Base-by-base conservation (phyloP, 2,113 vertebrate genomes). In the Cebidichthys violaceus region DNA sequence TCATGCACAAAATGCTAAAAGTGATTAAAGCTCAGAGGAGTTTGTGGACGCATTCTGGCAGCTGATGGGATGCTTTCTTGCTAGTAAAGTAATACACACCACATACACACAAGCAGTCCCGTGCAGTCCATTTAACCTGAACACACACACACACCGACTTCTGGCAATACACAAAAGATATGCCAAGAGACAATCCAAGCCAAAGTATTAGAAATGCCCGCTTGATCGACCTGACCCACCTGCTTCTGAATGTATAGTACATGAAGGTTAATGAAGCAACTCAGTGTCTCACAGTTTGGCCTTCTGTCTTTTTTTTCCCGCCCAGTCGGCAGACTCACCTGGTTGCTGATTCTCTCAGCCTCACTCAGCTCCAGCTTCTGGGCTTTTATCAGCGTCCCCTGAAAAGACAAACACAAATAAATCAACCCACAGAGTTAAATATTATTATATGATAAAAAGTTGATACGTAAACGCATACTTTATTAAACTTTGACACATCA, bases 261-360 rank as follows among this genome's bases (percentile, higher is more conserved):
- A 92, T 84, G 83, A 90, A 86, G 93, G 75, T 92, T 88, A 95
- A 87, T 93, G 94, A 91, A 90, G 88, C 86, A 91, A 62, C 79
- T 74, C 69, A 85, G 79, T 60, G 27, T 84, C 90, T 89, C 83
- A 39, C 81, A 79, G 91, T 81, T 85, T 57, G 35, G 70, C 90
- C 90, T 84, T 91, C 85, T 93, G 91, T 91, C 67, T 82, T 57
- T 79, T 81, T 80, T 81, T 79, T 72, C 64, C 72, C 72, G 75
- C 80, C 81, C 45, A 18, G 55, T 84, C 59, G 64, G 87, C 83
- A 43, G 82, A 66, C 86, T 90, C 70, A 83, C 91, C 83, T 87
- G 76, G 64, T 85, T 33, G 35, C 80, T 24, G 80, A 78, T 73
- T 20, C 69, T 81, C 67, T 65, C 43, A 74, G 47, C 45, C 35